Conservation (phyloP, 2,888 invertebrate species). For the Cataglyphis altisquamis region DNA sequence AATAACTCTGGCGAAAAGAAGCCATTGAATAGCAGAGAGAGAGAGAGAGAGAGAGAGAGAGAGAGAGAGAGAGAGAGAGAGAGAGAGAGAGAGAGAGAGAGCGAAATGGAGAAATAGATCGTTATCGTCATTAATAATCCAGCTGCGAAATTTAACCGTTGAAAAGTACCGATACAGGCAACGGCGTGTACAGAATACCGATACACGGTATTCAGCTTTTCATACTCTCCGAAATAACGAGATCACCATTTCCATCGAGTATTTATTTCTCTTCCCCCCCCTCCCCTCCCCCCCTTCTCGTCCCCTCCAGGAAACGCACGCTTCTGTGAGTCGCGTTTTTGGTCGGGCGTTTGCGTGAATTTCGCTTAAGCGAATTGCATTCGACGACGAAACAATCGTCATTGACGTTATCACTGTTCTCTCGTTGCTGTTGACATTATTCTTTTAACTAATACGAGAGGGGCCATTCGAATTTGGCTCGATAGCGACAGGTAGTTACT, state of each 20-base stretch:
- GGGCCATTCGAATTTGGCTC: slow-evolving; percentile 27
- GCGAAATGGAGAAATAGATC: slow-evolving; percentile 24
- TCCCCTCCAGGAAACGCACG: neutral
- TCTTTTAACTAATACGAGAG: slow-evolving; percentile 51
- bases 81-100: neutral
- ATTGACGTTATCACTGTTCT: slow-evolving; percentile 44
- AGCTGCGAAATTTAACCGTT: slow-evolving; percentile 46
- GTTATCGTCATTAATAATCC: slow-evolving; percentile 66
- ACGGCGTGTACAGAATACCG: neutral
- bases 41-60: slow-evolving; percentile 1
- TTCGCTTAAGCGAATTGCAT: slow-evolving; percentile 59
- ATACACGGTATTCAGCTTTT: slow-evolving; percentile 21
- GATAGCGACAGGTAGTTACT: slow-evolving; percentile 52
- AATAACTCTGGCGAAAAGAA: slow-evolving; percentile 55
- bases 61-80: slow-evolving; percentile 23
- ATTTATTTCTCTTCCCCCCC: slow-evolving; percentile 22
- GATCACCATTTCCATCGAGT: slow-evolving; percentile 27
- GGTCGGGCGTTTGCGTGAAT: slow-evolving; percentile 12
- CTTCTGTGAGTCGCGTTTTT: neutral
- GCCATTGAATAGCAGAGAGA: slow-evolving; percentile 32
- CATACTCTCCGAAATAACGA: slow-evolving; percentile 27
- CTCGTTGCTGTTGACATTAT: slow-evolving; percentile 53
- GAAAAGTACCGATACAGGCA: slow-evolving; percentile 23
- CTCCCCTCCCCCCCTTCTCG: no score
- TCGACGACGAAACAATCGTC: slow-evolving; percentile 45